phyloP scores from a whole-genome alignment of 2,888 invertebrate species.

The Ramazzottius varieornatus region DNA sequence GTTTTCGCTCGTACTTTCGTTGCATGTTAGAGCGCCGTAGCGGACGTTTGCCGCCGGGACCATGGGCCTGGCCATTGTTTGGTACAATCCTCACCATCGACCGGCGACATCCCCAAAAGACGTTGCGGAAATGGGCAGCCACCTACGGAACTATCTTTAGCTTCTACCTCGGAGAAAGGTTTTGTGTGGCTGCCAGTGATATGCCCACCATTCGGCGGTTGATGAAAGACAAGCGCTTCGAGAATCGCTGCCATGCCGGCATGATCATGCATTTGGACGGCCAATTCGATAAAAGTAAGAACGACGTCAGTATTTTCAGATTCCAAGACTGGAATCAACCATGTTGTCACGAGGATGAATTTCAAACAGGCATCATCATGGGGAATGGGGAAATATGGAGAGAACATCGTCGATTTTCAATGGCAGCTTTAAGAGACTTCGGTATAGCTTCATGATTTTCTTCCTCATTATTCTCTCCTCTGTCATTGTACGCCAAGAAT shows the following conservation, averaged over 20 bases:
- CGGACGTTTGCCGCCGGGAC: background rate
- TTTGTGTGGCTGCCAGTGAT: background rate
- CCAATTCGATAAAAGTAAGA: background rate
- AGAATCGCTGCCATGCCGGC: background rate
- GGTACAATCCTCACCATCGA: background rate
- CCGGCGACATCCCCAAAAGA: background rate
- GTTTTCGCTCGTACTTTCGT: background rate
- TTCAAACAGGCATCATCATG: background rate
- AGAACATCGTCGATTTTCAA: conserved; percentile 8
- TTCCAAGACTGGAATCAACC: no score
- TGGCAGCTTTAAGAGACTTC: conserved; percentile 8
- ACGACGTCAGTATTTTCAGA: no score
- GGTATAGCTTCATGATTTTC: conserved; percentile 4
- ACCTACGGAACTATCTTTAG: background rate
- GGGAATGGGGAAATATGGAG: conserved; percentile 5
- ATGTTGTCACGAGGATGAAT: no score
- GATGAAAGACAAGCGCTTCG: background rate
- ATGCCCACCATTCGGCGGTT: background rate
- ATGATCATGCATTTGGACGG: background rate
- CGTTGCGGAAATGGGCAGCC: background rate
- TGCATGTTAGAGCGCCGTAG: background rate
- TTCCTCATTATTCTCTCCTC: no score
- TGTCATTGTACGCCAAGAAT: no score
- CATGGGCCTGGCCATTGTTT: background rate
- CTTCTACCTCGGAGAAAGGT: background rate